These are phyloP conservation scores for Strix occidentalis DNA, from an alignment of 2,797 vertebrate genomes.

Conservation along the genomic window DNA sequence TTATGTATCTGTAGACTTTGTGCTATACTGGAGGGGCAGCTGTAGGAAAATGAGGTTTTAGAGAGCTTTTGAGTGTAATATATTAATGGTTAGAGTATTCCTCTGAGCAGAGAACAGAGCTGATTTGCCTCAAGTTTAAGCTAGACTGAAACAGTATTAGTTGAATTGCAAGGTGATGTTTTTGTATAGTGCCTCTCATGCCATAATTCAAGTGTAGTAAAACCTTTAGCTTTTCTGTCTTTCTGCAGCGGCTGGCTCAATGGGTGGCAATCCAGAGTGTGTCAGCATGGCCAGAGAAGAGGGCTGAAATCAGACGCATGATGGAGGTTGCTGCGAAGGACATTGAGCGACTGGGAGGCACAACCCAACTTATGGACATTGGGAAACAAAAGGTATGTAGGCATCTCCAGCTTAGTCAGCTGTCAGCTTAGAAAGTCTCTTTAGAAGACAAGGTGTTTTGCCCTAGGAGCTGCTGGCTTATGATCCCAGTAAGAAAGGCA, in stretches of 20 bases:
- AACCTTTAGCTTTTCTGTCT: not conserved
- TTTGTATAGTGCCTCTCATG: not conserved
- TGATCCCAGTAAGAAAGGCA: not conserved
- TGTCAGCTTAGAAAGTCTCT: not conserved
- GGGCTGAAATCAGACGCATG: constrained; percentile 89
- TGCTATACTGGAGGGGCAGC: accelerated
- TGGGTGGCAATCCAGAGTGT: constrained; percentile 96
- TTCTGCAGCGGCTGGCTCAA: constrained; percentile 83
- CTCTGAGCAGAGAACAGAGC: not conserved
- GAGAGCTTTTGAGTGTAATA: not conserved
- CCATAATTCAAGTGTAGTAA: not conserved
- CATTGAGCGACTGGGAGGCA: constrained; percentile 87
- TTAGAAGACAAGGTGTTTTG: not conserved
- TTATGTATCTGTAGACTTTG: not conserved
- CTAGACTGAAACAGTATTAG: not conserved
- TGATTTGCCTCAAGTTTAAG: not conserved
- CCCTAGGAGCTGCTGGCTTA: not conserved
- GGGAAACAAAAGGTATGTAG: constrained; percentile 86
- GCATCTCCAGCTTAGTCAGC: not conserved
- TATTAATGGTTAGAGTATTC: not conserved
- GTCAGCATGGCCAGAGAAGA: constrained; percentile 94
- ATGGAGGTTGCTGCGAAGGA: constrained; percentile 90
- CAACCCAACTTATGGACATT: constrained; percentile 85
- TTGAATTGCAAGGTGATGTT: not conserved
- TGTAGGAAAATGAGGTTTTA: not conserved